Evolutionary conservation across 2,113 vertebrate genomes (phyloP).

Genomic region (Notothenia rossii): DNA sequence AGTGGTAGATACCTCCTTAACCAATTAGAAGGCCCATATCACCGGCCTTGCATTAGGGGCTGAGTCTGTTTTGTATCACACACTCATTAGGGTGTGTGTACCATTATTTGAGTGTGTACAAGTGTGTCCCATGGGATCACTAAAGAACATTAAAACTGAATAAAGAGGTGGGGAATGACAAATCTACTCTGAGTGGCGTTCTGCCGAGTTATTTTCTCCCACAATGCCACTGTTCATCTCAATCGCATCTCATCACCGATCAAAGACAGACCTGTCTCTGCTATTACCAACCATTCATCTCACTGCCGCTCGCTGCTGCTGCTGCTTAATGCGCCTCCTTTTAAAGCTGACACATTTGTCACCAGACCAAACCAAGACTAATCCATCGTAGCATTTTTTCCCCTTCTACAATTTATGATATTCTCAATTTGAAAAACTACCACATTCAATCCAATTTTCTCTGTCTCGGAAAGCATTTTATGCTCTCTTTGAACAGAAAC

Average conservation of each 20-base stretch:
- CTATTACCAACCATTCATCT: conserved; percentile 53
- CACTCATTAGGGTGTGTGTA: conserved; percentile 31
- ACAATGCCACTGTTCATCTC: conserved; percentile 55
- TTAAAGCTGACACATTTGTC: conserved; percentile 54
- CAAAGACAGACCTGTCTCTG: conserved; percentile 58
- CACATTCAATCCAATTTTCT: conserved; percentile 14
- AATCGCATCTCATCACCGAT: conserved; percentile 63
- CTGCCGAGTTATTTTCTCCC: conserved; percentile 42
- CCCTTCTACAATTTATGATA: conserved; percentile 18
- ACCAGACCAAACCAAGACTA: conserved; percentile 45
- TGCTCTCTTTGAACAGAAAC: conserved; percentile 22
- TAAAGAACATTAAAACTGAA: conserved; percentile 53
- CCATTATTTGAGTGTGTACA: not conserved
- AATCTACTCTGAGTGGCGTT: conserved; percentile 36
- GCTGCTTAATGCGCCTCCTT: conserved; percentile 35
- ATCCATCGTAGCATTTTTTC: conserved; percentile 26
- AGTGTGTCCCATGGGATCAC: conserved; percentile 36
- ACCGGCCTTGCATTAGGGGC: conserved; percentile 33
- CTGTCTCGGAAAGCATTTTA: conserved; percentile 1
- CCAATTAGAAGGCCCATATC: conserved; percentile 71
- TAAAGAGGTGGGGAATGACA: conserved; percentile 47
- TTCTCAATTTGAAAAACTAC: conserved; percentile 14
- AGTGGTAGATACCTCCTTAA: conserved; percentile 78
- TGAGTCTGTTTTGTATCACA: conserved; percentile 23
- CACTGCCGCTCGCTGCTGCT: not conserved